A percentile compares a stretch with the other conserved stretches of the same genome.
Conservation (phyloP, 2,888 invertebrate genomes). For the Opisthograptis luteolata region DNA sequence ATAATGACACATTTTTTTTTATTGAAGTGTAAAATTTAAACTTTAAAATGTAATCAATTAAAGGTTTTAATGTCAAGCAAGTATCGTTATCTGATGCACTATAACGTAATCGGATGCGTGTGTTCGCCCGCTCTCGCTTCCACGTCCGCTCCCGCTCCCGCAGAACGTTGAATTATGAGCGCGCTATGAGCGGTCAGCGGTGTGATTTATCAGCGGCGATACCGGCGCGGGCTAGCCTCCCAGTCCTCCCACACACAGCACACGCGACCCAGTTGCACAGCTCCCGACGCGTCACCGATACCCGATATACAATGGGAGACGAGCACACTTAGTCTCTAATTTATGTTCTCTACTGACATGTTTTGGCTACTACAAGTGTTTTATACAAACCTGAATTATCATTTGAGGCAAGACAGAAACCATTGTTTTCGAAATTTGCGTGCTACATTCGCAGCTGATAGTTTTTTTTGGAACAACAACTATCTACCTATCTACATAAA, state of each 20-base stretch:
- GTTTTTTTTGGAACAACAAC: too few relatives aligned
- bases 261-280: neutral
- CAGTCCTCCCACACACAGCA: conserved; percentile 17
- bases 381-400: too few relatives aligned
- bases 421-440: too few relatives aligned
- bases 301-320: too few relatives aligned
- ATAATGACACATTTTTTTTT: too few relatives aligned
- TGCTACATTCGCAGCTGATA: too few relatives aligned
- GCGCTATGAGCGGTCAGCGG: conserved; percentile 3
- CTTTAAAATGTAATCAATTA: neutral
- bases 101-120: conserved; percentile 19
- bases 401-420: too few relatives aligned
- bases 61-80: neutral
- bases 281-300: too few relatives aligned
- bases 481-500: too few relatives aligned
- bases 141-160: neutral
- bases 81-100: neutral
- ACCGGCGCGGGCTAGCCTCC: conserved; percentile 3
- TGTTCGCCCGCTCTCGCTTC: neutral
- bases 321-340: too few relatives aligned
- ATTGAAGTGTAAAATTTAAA: too few relatives aligned
- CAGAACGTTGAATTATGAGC: conserved; percentile 22
- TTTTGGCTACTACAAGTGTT: neutral
- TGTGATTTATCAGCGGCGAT: conserved; percentile 27
- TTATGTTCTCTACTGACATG: too few relatives aligned